Base-by-base conservation (phyloP, 2,797 vertebrate species). In the Decapterus maruadsi region DNA sequence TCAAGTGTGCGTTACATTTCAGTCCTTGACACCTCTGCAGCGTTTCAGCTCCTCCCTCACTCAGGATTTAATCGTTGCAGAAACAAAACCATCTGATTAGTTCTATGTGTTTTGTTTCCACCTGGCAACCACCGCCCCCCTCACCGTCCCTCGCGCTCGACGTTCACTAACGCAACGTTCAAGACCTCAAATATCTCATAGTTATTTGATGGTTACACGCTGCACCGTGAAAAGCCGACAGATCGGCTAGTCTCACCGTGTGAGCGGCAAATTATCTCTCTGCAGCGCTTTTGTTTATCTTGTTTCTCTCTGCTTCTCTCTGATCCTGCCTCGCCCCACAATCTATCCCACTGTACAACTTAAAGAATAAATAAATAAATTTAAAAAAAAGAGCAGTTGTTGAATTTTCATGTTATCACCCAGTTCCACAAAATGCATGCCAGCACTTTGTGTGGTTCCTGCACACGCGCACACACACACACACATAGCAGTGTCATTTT, bases 331-430 rank as follows among this genome's bases (percentile, higher is more conserved):
- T 8, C 63, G 76, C 19, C 65, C 65, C 36, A n/a, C 12, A 76
- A 70, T 79, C 46, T 22, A n/a, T 55, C 26, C 29, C 68, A 50
- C 72, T 53, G 62, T 60, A 60, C 57, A 9, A 46, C 34, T 65
- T 45, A 69, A 72, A 65, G 16, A n/a, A 12, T 1, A 68, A 19
- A 2, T 13, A 14, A 26, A 26, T 26, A 26, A 26, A 26, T 26
- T n/a, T n/a, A 66, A 64, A 57, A 19, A 22, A 13, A 19, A 60
- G 80, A 75, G 22, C 59, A 16, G 61, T 31, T 69, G 62, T 79
- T 76, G 53, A 68, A 77, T 87, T 70, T 78, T 78, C 55, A 57
- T 74, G n/a, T 80, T 77, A 65, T 82, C 57, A 53, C 46, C 54
- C 16, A 46, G 40, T 64, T 85, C 34, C 45, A 58, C 57, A 71